A percentile compares a stretch with the other conserved stretches of the same genome.
Conservation (phyloP, 2,888 invertebrate species). For the Mesorhabditis belari region DNA sequence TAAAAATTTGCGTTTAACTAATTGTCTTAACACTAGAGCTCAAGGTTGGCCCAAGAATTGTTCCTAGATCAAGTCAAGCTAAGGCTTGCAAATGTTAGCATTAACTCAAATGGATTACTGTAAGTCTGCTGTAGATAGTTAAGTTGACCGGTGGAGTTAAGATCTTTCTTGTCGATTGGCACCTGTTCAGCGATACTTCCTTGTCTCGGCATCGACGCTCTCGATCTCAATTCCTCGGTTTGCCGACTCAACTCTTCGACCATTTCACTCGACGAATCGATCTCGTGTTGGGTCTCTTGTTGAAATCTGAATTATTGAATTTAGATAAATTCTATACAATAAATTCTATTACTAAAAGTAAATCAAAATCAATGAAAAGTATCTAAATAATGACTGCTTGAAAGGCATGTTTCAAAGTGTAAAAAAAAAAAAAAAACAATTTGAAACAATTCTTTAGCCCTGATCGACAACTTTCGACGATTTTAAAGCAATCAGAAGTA, state of each 20-base stretch:
- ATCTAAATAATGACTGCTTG: no score
- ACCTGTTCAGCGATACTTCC: conserved; percentile 45
- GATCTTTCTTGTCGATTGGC: not conserved
- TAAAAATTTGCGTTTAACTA: not conserved
- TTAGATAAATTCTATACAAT: not conserved
- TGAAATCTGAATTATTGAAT: conserved; percentile 12
- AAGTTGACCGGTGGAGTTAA: not conserved
- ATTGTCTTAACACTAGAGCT: not conserved
- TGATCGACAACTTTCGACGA: no score
- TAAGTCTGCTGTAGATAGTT: not conserved
- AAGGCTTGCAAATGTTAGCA: no score
- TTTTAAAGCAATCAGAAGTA: no score
- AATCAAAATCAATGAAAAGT: no score
- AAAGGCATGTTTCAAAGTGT: no score
- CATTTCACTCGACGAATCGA: conserved; percentile 44
- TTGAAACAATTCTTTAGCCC: no score
- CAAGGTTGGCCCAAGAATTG: no score
- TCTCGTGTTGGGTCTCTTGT: conserved; percentile 43
- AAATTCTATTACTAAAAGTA: not conserved
- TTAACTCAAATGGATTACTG: no score
- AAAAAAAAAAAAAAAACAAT: no score
- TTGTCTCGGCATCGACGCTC: conserved; percentile 19
- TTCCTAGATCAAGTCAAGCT: no score
- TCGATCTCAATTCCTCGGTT: conserved; percentile 26
- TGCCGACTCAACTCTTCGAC: conserved; percentile 44